Conservation (phyloP, 2,113 vertebrate species). For the Austrofundulus limnaeus region DNA sequence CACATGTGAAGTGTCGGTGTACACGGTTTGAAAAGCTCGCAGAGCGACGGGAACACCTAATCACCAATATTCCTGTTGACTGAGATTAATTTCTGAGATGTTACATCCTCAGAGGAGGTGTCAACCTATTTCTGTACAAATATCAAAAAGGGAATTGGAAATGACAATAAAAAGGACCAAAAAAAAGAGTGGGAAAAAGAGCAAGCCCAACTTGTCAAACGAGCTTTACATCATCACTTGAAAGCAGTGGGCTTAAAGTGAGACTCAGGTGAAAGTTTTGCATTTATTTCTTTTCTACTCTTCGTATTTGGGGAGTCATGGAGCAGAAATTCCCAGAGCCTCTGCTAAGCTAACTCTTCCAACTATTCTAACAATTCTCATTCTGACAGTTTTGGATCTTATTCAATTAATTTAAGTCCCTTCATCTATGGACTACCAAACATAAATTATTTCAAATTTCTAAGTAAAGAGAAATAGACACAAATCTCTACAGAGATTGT, state of each 20-base stretch:
- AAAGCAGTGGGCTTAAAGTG: slow-evolving; percentile 11
- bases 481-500: too few species aligned
- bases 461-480: too few species aligned
- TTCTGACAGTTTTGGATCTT: too few species aligned
- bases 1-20: slow-evolving; percentile 3
- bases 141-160: slow-evolving; percentile 14
- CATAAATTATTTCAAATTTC: too few species aligned
- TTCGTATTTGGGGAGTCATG: not conserved
- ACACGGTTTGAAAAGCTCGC: not conserved
- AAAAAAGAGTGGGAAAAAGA: slow-evolving; percentile 9
- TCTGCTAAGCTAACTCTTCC: not conserved
- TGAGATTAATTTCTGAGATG: slow-evolving; percentile 45
- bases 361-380: not conserved
- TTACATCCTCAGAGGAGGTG: slow-evolving; percentile 39
- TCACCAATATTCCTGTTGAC: slow-evolving; percentile 20
- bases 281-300: not conserved
- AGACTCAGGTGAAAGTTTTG: slow-evolving; percentile 5
- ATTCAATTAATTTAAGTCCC: too few species aligned
- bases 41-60: not conserved
- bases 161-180: slow-evolving; percentile 1
- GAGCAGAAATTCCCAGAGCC: too few species aligned
- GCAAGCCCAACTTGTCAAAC: slow-evolving; percentile 32
- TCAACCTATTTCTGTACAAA: slow-evolving; percentile 36
- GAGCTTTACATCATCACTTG: slow-evolving; percentile 21
- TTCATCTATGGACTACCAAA: too few species aligned